Conservation (phyloP, 2,113 vertebrate genomes). For the Promerops cafer region DNA sequence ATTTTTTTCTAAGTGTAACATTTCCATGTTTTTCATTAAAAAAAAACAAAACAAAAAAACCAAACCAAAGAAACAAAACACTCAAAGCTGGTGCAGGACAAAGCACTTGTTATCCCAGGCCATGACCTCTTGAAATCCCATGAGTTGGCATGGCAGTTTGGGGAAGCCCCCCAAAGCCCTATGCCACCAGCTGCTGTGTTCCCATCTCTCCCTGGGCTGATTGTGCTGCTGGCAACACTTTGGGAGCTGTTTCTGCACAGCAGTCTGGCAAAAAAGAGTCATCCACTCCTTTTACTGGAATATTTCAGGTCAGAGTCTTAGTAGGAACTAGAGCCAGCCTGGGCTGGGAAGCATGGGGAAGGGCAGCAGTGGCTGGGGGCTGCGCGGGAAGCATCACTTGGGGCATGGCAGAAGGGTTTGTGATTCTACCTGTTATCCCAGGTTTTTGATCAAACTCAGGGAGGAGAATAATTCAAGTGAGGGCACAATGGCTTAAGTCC, state of each 20-base stretch:
- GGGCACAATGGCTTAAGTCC: neutral
- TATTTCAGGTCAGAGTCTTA: neutral
- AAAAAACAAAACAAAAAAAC: neutral
- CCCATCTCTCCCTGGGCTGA: neutral
- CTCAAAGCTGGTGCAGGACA: neutral
- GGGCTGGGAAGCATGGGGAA: neutral
- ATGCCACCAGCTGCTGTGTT: accelerated
- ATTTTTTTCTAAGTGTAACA: neutral
- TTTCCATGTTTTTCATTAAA: neutral
- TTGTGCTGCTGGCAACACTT: neutral
- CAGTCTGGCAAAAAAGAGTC: neutral
- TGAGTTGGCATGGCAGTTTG: accelerated
- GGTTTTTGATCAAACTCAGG: neutral
- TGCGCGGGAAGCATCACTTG: neutral
- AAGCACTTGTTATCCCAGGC: neutral
- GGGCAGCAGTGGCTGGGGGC: neutral
- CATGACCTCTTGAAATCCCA: neutral
- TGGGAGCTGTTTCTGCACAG: neutral
- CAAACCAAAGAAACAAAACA: neutral
- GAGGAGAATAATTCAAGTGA: neutral
- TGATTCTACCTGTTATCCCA: neutral
- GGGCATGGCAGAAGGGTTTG: neutral
- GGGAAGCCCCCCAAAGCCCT: neutral
- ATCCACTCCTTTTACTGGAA: neutral
- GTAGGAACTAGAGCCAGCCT: neutral